Evolutionary conservation across 1,140 invertebrate genomes (phyloP).

Genomic region (Scaptomyza pallida): DNA sequence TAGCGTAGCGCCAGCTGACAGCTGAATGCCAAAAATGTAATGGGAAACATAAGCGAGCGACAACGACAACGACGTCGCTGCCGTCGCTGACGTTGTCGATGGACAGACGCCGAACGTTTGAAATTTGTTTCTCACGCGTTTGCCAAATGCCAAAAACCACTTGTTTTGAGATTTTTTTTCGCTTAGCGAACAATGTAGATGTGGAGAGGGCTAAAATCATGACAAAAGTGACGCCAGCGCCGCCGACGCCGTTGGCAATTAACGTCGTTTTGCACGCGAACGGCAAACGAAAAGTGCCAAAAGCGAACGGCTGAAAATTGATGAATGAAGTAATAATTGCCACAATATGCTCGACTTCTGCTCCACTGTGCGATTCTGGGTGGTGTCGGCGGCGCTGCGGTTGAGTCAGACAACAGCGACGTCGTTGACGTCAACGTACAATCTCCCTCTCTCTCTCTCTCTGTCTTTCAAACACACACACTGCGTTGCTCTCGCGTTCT

Average conservation of each 20-base stretch:
- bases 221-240: conserved; percentile 28
- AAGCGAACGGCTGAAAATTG: conserved; percentile 32
- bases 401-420: conserved; percentile 57
- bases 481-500: conserved; percentile 1
- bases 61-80: conserved; percentile 1
- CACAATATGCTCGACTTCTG: conserved; percentile 39
- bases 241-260: conserved; percentile 20
- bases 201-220: conserved; percentile 11
- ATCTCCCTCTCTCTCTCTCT: conserved; percentile 15
- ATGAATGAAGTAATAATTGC: conserved; percentile 69
- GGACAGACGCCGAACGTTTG: conserved; percentile 3
- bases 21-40: conserved; percentile 11
- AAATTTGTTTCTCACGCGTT: conserved; percentile 64
- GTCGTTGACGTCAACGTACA: conserved; percentile 51
- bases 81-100: not conserved
- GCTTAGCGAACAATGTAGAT: not conserved
- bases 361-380: conserved; percentile 74
- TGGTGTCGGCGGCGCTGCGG: conserved; percentile 57
- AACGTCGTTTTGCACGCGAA: conserved; percentile 26
- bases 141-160: conserved; percentile 57
- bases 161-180: conserved; percentile 52
- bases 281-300: conserved; percentile 18
- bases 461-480: too few relatives aligned
- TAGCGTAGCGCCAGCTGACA: conserved; percentile 10
- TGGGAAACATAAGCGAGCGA: not conserved